Evolutionary conservation across 2,113 vertebrate genomes (phyloP).

Genomic region (Vanacampus margaritifer): DNA sequence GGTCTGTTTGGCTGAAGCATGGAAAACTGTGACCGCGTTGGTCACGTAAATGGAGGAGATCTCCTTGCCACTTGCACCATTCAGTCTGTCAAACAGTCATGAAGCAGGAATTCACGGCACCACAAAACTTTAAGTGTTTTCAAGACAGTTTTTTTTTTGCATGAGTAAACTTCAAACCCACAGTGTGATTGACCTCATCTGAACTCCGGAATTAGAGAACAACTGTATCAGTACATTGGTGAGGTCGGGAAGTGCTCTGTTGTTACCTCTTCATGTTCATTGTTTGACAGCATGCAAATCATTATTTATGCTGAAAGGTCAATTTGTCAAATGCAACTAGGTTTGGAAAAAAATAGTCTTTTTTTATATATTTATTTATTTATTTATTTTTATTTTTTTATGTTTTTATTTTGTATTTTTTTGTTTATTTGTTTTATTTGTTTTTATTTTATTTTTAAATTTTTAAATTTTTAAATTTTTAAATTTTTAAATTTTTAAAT

Average conservation of each 20-base stretch:
- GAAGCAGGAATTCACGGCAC: background rate
- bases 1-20: background rate
- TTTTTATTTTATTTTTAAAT: too few species aligned
- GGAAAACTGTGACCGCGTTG: background rate
- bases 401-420: too few species aligned
- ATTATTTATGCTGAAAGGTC: background rate
- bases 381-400: too few species aligned
- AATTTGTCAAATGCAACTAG: too few species aligned
- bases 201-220: background rate
- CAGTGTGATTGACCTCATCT: background rate
- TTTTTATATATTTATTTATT: too few species aligned
- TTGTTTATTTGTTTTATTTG: too few species aligned
- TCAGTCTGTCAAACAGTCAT: background rate
- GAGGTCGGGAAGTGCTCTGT: background rate
- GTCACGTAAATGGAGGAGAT: background rate
- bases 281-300: background rate
- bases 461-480: too few species aligned
- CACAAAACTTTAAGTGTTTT: background rate
- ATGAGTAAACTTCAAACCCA: background rate
- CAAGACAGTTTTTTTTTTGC: background rate
- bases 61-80: background rate
- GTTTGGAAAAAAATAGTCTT: too few species aligned
- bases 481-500: too few species aligned
- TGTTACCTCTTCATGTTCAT: background rate
- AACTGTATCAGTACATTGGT: background rate